phyloP scores from a whole-genome alignment of 1,140 invertebrate genomes.

The Trachymyrmex cornetzi region DNA sequence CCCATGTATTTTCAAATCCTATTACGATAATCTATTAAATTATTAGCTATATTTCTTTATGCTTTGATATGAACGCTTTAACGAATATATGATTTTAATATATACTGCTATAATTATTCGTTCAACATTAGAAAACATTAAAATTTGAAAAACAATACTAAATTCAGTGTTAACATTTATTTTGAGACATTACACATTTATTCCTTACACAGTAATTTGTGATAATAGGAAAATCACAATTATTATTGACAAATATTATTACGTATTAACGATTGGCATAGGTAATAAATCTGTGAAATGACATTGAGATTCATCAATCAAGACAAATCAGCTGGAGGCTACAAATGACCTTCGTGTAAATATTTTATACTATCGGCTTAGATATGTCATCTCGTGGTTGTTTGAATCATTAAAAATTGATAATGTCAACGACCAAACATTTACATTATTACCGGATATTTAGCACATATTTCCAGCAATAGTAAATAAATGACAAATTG shows the following conservation, averaged over 20 bases:
- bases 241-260: conserved; percentile 17
- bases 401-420: conserved; percentile 29
- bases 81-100: background rate
- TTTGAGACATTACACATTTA: background rate
- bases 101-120: background rate
- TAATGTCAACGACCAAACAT: conserved; percentile 39
- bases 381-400: background rate
- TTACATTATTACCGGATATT: background rate
- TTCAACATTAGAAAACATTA: background rate
- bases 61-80: background rate
- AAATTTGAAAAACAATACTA: background rate
- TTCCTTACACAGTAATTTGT: background rate
- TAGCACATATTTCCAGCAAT: background rate
- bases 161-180: background rate
- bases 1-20: background rate
- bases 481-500: background rate
- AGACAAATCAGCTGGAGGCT: conserved; percentile 19
- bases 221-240: background rate
- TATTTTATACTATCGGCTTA: conserved; percentile 9
- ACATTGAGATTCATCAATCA: conserved; percentile 10
- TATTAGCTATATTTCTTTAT: background rate
- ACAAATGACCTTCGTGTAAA: conserved; percentile 6
- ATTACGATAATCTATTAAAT: background rate
- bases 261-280: conserved; percentile 19
- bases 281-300: conserved; percentile 40